A percentile compares a stretch with the other conserved stretches of the same genome.
Conservation (phyloP, 2,113 vertebrate species). For the Zosterops pallidus region DNA sequence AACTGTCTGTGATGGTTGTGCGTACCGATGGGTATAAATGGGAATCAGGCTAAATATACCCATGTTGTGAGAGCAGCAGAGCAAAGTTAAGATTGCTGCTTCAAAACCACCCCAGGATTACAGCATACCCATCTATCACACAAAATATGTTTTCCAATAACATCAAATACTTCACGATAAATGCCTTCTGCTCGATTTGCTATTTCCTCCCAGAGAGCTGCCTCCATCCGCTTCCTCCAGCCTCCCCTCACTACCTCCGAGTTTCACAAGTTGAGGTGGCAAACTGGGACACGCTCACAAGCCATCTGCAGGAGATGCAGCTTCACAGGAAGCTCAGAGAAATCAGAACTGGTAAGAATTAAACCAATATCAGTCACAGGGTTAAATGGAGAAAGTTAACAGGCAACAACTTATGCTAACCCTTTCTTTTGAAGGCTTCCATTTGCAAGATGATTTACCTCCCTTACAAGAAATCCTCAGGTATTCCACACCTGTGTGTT, state of each 20-base stretch:
- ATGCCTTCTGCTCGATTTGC: not conserved
- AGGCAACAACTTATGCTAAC: not conserved
- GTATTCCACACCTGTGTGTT: not conserved
- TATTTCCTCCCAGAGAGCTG: not conserved
- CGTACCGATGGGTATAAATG: conserved; percentile 28
- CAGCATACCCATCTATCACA: not conserved
- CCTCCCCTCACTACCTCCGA: not conserved
- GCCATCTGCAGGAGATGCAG: not conserved
- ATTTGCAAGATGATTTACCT: not conserved
- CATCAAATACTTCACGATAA: not conserved
- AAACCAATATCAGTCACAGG: not conserved
- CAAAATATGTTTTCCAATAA: not conserved
- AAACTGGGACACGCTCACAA: not conserved
- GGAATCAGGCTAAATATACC: conserved; percentile 44
- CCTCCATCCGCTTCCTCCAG: not conserved
- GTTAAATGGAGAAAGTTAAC: not conserved
- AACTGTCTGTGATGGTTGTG: not conserved
- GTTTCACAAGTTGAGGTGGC: not conserved
- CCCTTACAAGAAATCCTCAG: not conserved
- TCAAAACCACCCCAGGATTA: not conserved
- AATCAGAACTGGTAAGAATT: not conserved
- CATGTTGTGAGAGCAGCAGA: not conserved
- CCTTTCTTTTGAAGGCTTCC: not conserved
- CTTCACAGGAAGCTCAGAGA: not conserved
- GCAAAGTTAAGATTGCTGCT: not conserved